A percentile compares a stretch with the other conserved stretches of the same genome.
These are phyloP conservation scores for Poecilobothrus nobilitatus DNA, from an alignment of 2,888 invertebrate genomes.

Conservation along the genomic window DNA sequence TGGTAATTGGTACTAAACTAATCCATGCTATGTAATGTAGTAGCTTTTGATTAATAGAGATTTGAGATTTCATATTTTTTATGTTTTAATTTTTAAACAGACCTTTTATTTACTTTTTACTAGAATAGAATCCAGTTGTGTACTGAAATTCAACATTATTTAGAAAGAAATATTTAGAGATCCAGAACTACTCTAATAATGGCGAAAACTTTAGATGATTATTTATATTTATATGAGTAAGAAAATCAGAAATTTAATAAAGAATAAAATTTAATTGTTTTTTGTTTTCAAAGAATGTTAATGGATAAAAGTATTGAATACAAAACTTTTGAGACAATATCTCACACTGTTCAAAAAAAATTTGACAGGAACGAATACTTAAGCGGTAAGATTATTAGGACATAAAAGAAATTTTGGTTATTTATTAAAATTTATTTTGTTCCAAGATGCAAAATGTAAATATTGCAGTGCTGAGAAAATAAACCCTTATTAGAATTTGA, in stretches of 20 bases:
- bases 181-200: too few relatives aligned
- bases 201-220: constrained; percentile 27
- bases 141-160: too few relatives aligned
- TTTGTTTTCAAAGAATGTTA: constrained; percentile 24
- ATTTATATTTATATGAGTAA: constrained; percentile 29
- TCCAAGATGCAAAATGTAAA: not conserved
- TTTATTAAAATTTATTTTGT: too few relatives aligned
- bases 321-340: constrained; percentile 67
- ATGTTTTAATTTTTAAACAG: too few relatives aligned
- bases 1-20: too few relatives aligned
- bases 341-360: constrained; percentile 65
- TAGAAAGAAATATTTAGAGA: too few relatives aligned
- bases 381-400: constrained; percentile 35
- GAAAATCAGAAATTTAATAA: not conserved
- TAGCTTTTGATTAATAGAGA: too few relatives aligned
- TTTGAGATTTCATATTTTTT: too few relatives aligned
- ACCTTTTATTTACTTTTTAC: too few relatives aligned
- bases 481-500: too few relatives aligned
- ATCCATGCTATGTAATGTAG: too few relatives aligned
- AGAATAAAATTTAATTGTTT: not conserved
- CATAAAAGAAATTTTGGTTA: not conserved
- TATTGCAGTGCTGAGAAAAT: not conserved
- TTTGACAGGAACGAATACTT: constrained; percentile 72
- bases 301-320: constrained; percentile 61
- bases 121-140: too few relatives aligned